Evolutionary conservation across 2,113 vertebrate species (phyloP).

Genomic region (Cottus gobio): DNA sequence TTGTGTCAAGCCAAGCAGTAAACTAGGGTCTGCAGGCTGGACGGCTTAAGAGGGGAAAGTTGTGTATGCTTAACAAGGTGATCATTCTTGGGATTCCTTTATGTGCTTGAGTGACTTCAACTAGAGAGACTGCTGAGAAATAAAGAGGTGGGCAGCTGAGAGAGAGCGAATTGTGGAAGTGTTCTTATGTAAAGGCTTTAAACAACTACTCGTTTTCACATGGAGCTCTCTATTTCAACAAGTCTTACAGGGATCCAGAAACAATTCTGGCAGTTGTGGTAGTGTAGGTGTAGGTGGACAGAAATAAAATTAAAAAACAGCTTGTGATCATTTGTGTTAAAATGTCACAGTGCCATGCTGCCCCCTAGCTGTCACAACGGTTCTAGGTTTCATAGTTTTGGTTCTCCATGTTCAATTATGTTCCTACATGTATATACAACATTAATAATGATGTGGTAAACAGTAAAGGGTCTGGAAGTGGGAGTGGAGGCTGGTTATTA

Average conservation of each 20-base stretch:
- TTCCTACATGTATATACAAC: neutral
- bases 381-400: neutral
- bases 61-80: slow-evolving; percentile 66
- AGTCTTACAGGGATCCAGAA: slow-evolving; percentile 16
- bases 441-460: neutral
- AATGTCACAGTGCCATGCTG: slow-evolving; percentile 58
- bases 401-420: neutral
- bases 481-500: slow-evolving; percentile 31
- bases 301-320: neutral
- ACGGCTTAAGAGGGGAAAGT: slow-evolving; percentile 38
- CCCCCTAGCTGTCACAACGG: slow-evolving; percentile 63
- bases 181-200: neutral
- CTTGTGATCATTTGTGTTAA: too few relatives aligned
- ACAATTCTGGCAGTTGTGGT: neutral
- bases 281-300: neutral
- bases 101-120: slow-evolving; percentile 63
- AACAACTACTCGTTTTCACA: slow-evolving; percentile 4
- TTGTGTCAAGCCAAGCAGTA: slow-evolving; percentile 59
- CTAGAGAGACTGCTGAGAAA: slow-evolving; percentile 30
- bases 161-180: neutral
- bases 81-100: slow-evolving; percentile 80
- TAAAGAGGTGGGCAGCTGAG: slow-evolving; percentile 26
- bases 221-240: slow-evolving; percentile 30
- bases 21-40: slow-evolving; percentile 37
- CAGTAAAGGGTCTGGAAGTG: slow-evolving; percentile 12